Conservation (phyloP, 2,113 vertebrate genomes). For the Suricata suricatta region DNA sequence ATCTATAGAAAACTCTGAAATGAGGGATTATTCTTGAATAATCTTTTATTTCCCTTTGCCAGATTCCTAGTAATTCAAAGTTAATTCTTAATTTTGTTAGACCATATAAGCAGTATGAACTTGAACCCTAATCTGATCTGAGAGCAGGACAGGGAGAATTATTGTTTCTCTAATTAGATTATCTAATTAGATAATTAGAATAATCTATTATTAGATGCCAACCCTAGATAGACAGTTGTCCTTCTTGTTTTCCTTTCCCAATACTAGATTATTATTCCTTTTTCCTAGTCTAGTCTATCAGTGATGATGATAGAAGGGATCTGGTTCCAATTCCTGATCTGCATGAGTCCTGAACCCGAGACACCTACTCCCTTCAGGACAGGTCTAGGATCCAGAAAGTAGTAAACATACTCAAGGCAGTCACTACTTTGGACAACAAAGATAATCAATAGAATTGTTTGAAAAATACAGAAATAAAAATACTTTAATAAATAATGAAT, state of each 20-base stretch:
- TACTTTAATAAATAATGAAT: background rate
- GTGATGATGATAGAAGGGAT: background rate
- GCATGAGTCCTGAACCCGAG: background rate
- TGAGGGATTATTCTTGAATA: background rate
- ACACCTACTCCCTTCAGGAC: background rate
- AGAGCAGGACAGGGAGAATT: background rate
- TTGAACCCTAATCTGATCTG: background rate
- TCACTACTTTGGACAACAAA: background rate
- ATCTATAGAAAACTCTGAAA: background rate
- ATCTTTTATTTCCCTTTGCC: background rate
- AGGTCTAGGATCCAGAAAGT: background rate
- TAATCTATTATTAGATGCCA: background rate
- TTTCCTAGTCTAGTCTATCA: background rate
- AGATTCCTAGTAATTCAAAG: background rate
- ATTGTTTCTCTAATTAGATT: too few species aligned
- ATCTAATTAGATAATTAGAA: too few species aligned
- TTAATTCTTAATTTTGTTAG: background rate
- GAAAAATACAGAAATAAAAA: conserved; percentile 14
- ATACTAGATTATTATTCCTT: background rate
- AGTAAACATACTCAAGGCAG: background rate
- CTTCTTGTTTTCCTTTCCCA: background rate
- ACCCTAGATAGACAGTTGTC: background rate
- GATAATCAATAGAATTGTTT: background rate
- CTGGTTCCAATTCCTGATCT: background rate
- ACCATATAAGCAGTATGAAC: background rate